Conservation (phyloP, 2,113 vertebrate species). For the Gallinago jamesoni region DNA sequence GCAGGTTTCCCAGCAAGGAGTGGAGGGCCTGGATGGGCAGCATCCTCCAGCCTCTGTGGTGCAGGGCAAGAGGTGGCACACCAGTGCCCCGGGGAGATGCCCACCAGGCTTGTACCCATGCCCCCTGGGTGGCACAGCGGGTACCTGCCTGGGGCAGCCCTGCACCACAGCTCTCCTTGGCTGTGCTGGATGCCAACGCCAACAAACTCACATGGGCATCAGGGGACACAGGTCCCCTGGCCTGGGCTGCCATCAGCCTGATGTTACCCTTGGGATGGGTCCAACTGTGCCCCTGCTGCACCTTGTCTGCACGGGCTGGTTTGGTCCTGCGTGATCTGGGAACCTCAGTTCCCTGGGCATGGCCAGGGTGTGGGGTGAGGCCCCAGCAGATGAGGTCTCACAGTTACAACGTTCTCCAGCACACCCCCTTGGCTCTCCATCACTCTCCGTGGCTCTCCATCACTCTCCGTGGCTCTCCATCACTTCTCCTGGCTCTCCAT, state of each 20-base stretch:
- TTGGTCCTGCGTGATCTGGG: fast-evolving
- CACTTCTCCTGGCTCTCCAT: not conserved
- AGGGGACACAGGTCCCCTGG: fast-evolving
- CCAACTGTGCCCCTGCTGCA: not conserved
- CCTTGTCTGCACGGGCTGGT: not conserved
- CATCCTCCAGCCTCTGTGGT: not conserved
- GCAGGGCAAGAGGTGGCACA: not conserved
- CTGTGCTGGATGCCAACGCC: not conserved
- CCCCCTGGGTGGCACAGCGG: fast-evolving
- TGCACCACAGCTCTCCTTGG: fast-evolving
- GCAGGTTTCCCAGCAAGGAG: not conserved
- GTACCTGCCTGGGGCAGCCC: not conserved
- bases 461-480: not conserved
- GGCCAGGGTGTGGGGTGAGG: not conserved
- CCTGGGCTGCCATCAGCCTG: fast-evolving
- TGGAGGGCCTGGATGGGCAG: not conserved
- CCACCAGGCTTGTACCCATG: not conserved
- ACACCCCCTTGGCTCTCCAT: not conserved
- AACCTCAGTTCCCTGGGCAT: not conserved
- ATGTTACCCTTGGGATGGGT: not conserved
- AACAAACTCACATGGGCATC: not conserved
- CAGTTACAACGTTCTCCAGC: not conserved
- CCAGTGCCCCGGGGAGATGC: not conserved
- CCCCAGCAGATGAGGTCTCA: not conserved
- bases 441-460: not conserved